Evolutionary conservation across 2,888 invertebrate genomes (phyloP).

Genomic region (Chrysina gloriosa): DNA sequence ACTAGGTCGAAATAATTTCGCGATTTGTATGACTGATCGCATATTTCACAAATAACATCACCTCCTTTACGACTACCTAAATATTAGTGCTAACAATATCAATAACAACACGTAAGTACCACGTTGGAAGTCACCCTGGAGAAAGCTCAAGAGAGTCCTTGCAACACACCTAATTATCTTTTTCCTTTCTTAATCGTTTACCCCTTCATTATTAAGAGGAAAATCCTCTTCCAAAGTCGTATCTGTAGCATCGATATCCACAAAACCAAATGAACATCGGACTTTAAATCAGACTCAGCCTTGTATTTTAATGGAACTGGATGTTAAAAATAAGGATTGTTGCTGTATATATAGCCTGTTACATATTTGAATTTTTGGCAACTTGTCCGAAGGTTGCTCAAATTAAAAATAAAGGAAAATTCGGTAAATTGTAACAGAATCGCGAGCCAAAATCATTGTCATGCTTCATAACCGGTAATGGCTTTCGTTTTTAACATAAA

Average conservation of each 20-base stretch:
- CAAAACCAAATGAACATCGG: no score
- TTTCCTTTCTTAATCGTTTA: no score
- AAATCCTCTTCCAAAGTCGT: no score
- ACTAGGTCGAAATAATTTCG: background rate
- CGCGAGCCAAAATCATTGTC: constrained; percentile 13
- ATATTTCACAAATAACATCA: constrained; percentile 11
- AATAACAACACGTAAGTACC: no score
- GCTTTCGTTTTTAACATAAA: constrained; percentile 7
- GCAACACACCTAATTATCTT: no score
- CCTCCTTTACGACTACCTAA: background rate
- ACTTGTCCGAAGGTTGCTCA: constrained; percentile 45
- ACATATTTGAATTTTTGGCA: constrained; percentile 51
- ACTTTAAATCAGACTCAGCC: background rate
- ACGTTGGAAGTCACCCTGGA: no score
- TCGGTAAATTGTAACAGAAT: constrained; percentile 28
- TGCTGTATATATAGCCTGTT: constrained; percentile 47
- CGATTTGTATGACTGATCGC: constrained; percentile 18
- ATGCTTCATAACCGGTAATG: constrained; percentile 7
- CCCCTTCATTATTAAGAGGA: no score
- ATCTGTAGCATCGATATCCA: no score
- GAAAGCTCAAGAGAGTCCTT: no score
- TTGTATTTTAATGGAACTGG: background rate
- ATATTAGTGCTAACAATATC: background rate
- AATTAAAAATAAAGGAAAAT: constrained; percentile 47
- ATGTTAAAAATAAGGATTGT: constrained; percentile 43